phyloP scores from a whole-genome alignment of 2,888 invertebrate genomes.

The Tetramorium bicarinatum region DNA sequence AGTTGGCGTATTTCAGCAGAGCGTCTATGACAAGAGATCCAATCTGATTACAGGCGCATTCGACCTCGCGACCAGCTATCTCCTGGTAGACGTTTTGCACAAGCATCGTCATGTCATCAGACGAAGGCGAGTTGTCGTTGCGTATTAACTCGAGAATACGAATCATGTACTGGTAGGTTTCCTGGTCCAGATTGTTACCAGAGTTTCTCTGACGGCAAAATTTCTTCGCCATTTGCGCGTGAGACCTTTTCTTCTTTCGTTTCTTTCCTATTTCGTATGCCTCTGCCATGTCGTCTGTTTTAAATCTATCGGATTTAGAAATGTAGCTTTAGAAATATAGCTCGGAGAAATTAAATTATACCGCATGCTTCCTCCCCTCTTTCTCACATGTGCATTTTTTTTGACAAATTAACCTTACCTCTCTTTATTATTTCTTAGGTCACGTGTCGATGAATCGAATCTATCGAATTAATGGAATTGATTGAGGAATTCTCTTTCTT shows the following conservation, averaged over 20 bases:
- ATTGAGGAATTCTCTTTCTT: background rate
- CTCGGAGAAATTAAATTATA: background rate
- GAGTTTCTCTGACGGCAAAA: slow-evolving; percentile 92
- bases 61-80: slow-evolving; percentile 90
- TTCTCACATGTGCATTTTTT: too few relatives aligned
- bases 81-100: slow-evolving; percentile 93
- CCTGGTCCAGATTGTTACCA: slow-evolving; percentile 91
- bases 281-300: background rate
- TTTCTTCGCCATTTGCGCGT: slow-evolving; percentile 91
- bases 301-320: background rate
- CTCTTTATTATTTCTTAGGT: background rate
- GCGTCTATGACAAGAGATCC: slow-evolving; percentile 93
- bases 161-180: slow-evolving; percentile 93
- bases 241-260: slow-evolving; percentile 90
- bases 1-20: slow-evolving; percentile 90
- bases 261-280: slow-evolving; percentile 81
- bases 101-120: slow-evolving; percentile 91
- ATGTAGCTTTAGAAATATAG: background rate
- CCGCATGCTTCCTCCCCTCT: background rate
- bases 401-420: slow-evolving; percentile 1
- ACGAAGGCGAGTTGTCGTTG: slow-evolving; percentile 89
- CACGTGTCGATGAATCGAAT: background rate
- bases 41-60: slow-evolving; percentile 93
- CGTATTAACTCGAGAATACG: slow-evolving; percentile 91
- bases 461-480: background rate